Evolutionary conservation across 2,113 vertebrate genomes (phyloP).

Genomic region (Myotis lucifugus): DNA sequence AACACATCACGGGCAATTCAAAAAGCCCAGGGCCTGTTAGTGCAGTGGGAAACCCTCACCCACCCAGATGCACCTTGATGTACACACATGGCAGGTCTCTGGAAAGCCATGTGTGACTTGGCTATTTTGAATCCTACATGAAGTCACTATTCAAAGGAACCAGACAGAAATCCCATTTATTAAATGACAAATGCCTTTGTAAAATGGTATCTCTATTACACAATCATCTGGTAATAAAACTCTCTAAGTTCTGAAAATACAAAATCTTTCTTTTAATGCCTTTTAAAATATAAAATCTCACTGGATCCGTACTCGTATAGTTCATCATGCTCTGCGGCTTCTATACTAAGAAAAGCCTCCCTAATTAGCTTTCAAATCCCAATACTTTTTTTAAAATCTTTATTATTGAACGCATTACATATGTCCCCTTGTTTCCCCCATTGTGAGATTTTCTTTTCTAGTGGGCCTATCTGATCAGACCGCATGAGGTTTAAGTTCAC

Average conservation of each 20-base stretch:
- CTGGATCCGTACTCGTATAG: background rate
- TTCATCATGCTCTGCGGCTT: background rate
- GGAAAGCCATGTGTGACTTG: background rate
- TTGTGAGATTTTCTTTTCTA: no score
- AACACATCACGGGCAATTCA: background rate
- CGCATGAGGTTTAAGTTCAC: no score
- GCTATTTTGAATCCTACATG: slow-evolving; percentile 16
- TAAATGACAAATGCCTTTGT: background rate
- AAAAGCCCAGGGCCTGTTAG: background rate
- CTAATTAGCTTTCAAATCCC: slow-evolving; percentile 1
- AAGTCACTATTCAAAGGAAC: background rate
- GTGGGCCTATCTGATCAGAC: no score
- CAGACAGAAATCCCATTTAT: slow-evolving; percentile 14
- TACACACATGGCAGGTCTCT: background rate
- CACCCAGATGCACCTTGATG: background rate
- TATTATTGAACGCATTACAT: no score
- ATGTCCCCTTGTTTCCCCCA: background rate
- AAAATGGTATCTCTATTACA: background rate
- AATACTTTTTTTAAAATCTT: background rate
- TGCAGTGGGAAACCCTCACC: background rate
- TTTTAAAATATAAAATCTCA: slow-evolving; percentile 5
- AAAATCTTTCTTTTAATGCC: background rate
- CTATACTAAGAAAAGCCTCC: background rate
- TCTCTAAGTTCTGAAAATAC: background rate
- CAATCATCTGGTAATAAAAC: background rate